Evolutionary conservation across 2,113 vertebrate genomes (phyloP).

Genomic region (Caracal caracal): DNA sequence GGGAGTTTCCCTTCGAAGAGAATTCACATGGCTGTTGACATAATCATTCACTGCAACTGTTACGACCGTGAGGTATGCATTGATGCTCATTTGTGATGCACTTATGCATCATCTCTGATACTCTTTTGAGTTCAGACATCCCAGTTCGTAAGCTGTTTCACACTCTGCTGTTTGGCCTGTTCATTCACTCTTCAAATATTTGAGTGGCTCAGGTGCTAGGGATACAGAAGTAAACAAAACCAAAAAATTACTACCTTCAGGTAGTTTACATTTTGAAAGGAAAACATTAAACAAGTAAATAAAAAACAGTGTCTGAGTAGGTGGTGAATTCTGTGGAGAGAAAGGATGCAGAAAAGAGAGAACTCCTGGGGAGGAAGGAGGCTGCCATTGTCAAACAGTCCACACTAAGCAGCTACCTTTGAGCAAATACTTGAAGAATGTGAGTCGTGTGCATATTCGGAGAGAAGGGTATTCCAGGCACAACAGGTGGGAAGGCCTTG

Average conservation of each 20-base stretch:
- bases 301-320: not conserved
- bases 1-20: not conserved
- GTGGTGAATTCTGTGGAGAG: not conserved
- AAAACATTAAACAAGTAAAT: not conserved
- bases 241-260: not conserved
- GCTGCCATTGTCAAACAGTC: not conserved
- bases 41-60: fast-evolving
- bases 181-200: not conserved
- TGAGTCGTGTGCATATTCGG: not conserved
- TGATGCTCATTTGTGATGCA: not conserved
- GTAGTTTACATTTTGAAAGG: not conserved
- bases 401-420: not conserved
- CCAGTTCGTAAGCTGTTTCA: not conserved
- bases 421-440: not conserved
- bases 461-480: not conserved
- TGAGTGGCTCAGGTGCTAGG: not conserved
- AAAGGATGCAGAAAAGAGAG: not conserved
- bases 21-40: not conserved
- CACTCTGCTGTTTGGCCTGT: not conserved
- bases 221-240: not conserved
- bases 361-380: not conserved
- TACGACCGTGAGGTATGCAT: not conserved
- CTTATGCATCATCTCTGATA: not conserved
- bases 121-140: not conserved
- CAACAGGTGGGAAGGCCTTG: not conserved